Conservation (phyloP, 2,888 invertebrate species). For the Drosophila parthenogenetica region DNA sequence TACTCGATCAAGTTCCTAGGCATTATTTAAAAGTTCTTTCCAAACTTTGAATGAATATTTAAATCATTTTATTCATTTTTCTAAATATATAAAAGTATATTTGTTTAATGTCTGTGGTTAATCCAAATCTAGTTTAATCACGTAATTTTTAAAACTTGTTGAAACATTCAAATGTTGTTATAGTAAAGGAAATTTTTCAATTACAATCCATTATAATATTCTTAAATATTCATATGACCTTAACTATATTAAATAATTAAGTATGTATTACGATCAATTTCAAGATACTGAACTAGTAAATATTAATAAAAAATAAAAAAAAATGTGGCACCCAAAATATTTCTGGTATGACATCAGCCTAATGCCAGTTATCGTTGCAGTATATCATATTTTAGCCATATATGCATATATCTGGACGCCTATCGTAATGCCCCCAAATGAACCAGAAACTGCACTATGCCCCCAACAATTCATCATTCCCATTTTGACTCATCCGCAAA, state of each 20-base stretch:
- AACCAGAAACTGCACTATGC: slow-evolving; percentile 39
- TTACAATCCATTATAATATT: too few relatives aligned
- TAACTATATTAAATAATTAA: too few relatives aligned
- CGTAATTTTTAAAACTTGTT: too few relatives aligned
- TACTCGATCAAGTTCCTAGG: slow-evolving; percentile 11
- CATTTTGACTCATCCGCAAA: slow-evolving; percentile 39
- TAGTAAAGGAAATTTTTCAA: too few relatives aligned
- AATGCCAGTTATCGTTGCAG: slow-evolving; percentile 30
- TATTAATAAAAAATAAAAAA: slow-evolving; percentile 8
- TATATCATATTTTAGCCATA: slow-evolving; percentile 30
- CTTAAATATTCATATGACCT: too few relatives aligned
- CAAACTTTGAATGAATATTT: not conserved
- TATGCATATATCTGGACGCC: slow-evolving; percentile 19
- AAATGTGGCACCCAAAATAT: slow-evolving; percentile 5
- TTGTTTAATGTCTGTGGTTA: too few relatives aligned
- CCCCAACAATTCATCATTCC: slow-evolving; percentile 31
- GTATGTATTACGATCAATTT: not conserved
- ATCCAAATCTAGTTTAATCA: too few relatives aligned
- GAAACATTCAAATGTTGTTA: too few relatives aligned
- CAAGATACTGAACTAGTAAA: slow-evolving; percentile 1
- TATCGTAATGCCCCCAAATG: slow-evolving; percentile 25
- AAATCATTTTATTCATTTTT: too few relatives aligned
- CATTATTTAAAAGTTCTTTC: not conserved
- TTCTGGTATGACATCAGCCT: slow-evolving; percentile 47
- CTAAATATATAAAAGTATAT: too few relatives aligned